Base-by-base conservation (phyloP, 2,113 vertebrate species). In the Pteropus alecto region DNA sequence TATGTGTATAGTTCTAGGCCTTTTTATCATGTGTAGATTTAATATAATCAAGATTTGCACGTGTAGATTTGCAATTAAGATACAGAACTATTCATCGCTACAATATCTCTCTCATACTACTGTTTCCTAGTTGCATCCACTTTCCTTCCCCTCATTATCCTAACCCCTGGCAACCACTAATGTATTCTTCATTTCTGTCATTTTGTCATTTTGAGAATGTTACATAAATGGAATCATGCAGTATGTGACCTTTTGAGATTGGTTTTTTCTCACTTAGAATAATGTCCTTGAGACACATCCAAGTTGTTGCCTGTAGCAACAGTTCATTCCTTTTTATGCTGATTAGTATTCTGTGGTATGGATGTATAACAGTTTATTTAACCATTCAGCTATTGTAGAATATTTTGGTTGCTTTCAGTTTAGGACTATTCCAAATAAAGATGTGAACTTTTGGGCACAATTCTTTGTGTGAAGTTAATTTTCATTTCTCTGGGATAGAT, bases 401-500 rank as follows among this genome's bases (percentile, higher is more conserved):
- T 81, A 51, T 91, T 79, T 90, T 73, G 58, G 24, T 60, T 84
- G 81, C 73, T 85, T 95, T 93, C 46, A 73, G 26, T 91, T 85
- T 94, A 7, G 33, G 19, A 10, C 81, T 79, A 33, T 93, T 92
- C 43, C 28, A 65, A 87, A 73, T 90, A 96, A 79, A 90, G 33
- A 79, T 81, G 79, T 1, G 38, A 87, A 68, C 11, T 65, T 87
- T 71, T 24, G 43, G 54, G n/a, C 71, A 60, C 18, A 67, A 26
- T 38, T 93, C 26, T 89, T 93, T 90, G 14, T 92, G 6, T 60
- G 38, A 65, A 22, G 9, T 74, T 76, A 78, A 74, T 71, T 92
- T 95, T 95, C 48, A 82, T 89, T 95, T 92, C 90, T 94, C 76
- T 81, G 38, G 67, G 33, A 63, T 70, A 92, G 73, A 71, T 22